Evolutionary conservation across 1,140 invertebrate species (phyloP), one percentile per base, ranked within the genome.

Genomic region (Lasioglossum baleicum): DNA sequence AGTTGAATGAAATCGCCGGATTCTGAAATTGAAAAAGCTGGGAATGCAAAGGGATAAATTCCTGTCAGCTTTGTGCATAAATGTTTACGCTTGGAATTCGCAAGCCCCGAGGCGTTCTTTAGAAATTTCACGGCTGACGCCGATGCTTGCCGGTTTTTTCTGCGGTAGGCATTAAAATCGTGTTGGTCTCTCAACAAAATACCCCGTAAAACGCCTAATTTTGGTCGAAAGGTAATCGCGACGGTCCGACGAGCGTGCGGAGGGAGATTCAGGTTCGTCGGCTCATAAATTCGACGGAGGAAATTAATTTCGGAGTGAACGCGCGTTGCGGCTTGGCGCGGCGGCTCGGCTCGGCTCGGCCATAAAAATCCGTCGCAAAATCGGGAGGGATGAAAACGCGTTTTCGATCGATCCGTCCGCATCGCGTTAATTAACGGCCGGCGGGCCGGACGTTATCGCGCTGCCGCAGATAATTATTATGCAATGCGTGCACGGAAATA

Each of bases 401-500:
- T 68, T 81, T 83, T 73, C 56, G 48, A 44, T 48, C 72, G 35
- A 58, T 15, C 22, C 63, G 26, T 68, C 5, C 31, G 8, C 31
- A 11, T 42, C 53, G 71, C 74, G 53, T 79, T 82, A 85, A 85
- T 85, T 85, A 82, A 82, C 74, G 73, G 22, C 53, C 67, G 56
- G 56, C 71, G 5, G 56, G 77, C 42, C 42, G 73, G 66, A 56
- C 75, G 58, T 78, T 81, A 81, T 81, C 79, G 48, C 17, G 0
- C 53, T 13, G 42, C 15, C 73, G 56, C 64, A 56, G 75, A 82
- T 85, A 78, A 85, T 85, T 84, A 85, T 85, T 81, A 78, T 35
- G 75, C 66, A 63, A 78, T 64, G 83, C 74, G 42, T 35, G 80
- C 79, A 71, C 66, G 65, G 64, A 58, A 77, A 82, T 67, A 80